A percentile compares a stretch with the other conserved stretches of the same genome.
phyloP scores from a whole-genome alignment of 2,113 vertebrate genomes.

The Mus pahari region DNA sequence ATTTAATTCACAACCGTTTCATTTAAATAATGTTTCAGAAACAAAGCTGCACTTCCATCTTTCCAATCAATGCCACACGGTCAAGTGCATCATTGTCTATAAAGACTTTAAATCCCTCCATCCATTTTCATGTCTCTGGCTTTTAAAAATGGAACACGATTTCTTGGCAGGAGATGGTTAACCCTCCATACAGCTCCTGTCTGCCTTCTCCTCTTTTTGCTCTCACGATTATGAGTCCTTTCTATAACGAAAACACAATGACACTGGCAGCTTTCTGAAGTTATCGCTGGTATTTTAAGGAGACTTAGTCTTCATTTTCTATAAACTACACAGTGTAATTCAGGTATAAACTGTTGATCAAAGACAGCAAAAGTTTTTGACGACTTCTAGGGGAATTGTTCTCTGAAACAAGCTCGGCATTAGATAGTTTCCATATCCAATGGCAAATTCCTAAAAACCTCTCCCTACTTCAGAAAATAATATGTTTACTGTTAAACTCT shows the following conservation, averaged over 20 bases:
- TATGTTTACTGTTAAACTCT: conserved; percentile 50
- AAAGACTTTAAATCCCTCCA: conserved; percentile 45
- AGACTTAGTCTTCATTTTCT: conserved; percentile 50
- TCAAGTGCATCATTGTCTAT: conserved; percentile 30
- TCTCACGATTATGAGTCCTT: conserved; percentile 42
- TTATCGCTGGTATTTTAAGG: conserved; percentile 38
- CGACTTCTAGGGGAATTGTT: conserved; percentile 36
- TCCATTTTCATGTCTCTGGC: conserved; percentile 26
- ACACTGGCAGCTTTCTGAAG: conserved; percentile 61
- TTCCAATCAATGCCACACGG: conserved; percentile 54
- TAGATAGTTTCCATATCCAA: not conserved
- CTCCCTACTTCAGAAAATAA: conserved; percentile 46
- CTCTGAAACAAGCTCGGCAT: conserved; percentile 9
- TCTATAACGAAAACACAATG: conserved; percentile 67
- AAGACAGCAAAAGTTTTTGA: conserved; percentile 40
- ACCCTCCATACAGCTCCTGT: conserved; percentile 57
- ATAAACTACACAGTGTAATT: not conserved
- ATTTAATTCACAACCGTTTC: conserved; percentile 48
- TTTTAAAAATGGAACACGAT: conserved; percentile 65
- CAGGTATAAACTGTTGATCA: conserved; percentile 44
- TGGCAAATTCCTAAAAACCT: conserved; percentile 12
- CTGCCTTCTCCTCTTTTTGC: conserved; percentile 39
- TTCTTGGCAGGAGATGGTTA: conserved; percentile 65
- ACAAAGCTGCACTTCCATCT: conserved; percentile 41
- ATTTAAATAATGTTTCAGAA: conserved; percentile 67